A percentile compares a stretch with the other conserved stretches of the same genome.
These are phyloP conservation scores for Orchestes rusci DNA, from an alignment of 2,888 invertebrate species.

Conservation along the genomic window DNA sequence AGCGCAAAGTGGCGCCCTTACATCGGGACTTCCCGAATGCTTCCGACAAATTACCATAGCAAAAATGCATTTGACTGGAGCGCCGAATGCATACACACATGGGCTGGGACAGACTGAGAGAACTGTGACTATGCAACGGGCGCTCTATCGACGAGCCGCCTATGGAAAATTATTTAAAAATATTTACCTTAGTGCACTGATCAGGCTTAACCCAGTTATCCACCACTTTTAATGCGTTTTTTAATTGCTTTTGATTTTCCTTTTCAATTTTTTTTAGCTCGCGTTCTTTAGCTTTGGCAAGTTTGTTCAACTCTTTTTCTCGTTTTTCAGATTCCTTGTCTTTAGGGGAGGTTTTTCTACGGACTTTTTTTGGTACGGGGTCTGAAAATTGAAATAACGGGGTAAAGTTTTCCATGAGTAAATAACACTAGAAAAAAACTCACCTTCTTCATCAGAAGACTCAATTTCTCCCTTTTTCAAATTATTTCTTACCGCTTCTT, in stretches of 20 bases:
- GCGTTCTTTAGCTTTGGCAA: constrained; percentile 16
- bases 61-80: too few relatives aligned
- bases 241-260: constrained; percentile 26
- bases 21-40: too few relatives aligned
- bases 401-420: background rate
- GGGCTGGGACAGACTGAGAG: too few relatives aligned
- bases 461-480: too few relatives aligned
- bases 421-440: background rate
- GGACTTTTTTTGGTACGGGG: constrained; percentile 6
- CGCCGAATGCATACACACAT: too few relatives aligned
- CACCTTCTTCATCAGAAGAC: background rate
- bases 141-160: too few relatives aligned
- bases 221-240: constrained; percentile 26
- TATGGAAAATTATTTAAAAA: constrained; percentile 13
- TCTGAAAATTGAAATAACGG: background rate
- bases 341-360: constrained; percentile 1
- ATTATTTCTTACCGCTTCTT: background rate
- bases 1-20: too few relatives aligned
- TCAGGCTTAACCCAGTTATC: constrained; percentile 34
- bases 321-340: constrained; percentile 8
- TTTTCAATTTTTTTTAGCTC: constrained; percentile 19
- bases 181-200: constrained; percentile 35
- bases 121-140: too few relatives aligned
- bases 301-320: constrained; percentile 16
- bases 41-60: too few relatives aligned